Conservation (phyloP, 1,140 invertebrate genomes). For the Chrysomallon squamiferum region DNA sequence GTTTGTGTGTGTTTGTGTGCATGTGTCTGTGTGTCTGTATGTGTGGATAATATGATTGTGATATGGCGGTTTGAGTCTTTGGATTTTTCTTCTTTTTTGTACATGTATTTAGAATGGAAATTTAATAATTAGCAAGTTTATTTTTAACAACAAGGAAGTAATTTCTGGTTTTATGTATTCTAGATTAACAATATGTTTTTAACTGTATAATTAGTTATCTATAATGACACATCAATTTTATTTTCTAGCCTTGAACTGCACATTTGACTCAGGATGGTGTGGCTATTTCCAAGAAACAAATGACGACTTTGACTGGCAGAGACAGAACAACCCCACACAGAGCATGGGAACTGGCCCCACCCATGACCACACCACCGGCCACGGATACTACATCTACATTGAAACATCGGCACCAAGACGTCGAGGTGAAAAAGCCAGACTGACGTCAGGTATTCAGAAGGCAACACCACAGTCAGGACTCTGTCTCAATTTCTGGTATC, state of each 20-base stretch:
- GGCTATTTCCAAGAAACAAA: conserved; percentile 52
- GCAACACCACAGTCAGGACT: conserved; percentile 11
- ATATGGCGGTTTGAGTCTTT: no score
- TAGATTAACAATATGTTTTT: no score
- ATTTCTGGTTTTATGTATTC: no score
- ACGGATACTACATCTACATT: conserved; percentile 57
- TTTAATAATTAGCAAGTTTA: no score
- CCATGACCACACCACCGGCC: conserved; percentile 48
- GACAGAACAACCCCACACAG: conserved; percentile 69
- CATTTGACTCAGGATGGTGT: conserved; percentile 59
- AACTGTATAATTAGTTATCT: no score
- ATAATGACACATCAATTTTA: no score
- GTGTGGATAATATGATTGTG: no score
- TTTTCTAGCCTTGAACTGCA: conserved; percentile 46
- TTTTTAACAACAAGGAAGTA: no score
- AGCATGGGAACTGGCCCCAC: conserved; percentile 47
- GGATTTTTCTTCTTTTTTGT: no score
- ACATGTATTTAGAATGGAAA: no score
- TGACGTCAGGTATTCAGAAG: conserved; percentile 38
- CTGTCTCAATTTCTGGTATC: conserved; percentile 72
- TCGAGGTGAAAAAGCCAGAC: conserved; percentile 46
- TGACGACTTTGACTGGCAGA: conserved; percentile 79
- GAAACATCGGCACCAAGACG: conserved; percentile 54
- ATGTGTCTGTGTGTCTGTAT: no score
- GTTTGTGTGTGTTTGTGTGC: no score